phyloP scores from a whole-genome alignment of 2,888 invertebrate species.

The Cephus runcator region DNA sequence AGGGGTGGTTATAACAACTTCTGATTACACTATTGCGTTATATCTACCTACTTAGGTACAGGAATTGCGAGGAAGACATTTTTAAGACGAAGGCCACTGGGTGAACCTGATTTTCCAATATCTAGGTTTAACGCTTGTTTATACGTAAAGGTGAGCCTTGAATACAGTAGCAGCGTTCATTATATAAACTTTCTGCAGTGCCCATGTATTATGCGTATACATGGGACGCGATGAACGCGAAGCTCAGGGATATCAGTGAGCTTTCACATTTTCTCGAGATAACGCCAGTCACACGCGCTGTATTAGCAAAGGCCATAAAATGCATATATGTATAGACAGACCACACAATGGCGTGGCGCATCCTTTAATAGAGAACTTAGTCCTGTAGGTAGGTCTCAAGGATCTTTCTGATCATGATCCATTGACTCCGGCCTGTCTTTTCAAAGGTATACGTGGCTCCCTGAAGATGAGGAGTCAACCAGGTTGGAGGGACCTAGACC shows the following conservation, averaged over 20 bases:
- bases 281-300: conserved; percentile 41
- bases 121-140: not conserved
- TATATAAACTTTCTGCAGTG: not conserved
- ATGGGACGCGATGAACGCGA: not conserved
- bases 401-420: not conserved
- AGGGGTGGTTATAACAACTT: not conserved
- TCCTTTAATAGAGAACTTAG: not conserved
- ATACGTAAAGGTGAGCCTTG: not conserved
- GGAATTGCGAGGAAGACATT: not conserved
- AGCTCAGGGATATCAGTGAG: not conserved
- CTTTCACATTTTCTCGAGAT: conserved; percentile 41
- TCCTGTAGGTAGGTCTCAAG: not conserved
- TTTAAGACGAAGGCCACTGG: not conserved
- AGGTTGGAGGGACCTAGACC: conserved; percentile 78
- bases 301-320: not conserved
- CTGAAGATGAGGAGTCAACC: conserved; percentile 79
- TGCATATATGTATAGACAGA: too few species aligned
- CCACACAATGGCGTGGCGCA: not conserved
- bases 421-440: not conserved
- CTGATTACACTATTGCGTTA: not conserved
- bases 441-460: conserved; percentile 77
- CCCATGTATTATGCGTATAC: not conserved
- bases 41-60: not conserved
- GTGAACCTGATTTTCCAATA: not conserved
- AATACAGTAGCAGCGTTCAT: not conserved